Percentiles rank a stretch among this genome's conserved stretches.
Conservation (phyloP, 2,113 vertebrate species). For the Semicossyphus pulcher region DNA sequence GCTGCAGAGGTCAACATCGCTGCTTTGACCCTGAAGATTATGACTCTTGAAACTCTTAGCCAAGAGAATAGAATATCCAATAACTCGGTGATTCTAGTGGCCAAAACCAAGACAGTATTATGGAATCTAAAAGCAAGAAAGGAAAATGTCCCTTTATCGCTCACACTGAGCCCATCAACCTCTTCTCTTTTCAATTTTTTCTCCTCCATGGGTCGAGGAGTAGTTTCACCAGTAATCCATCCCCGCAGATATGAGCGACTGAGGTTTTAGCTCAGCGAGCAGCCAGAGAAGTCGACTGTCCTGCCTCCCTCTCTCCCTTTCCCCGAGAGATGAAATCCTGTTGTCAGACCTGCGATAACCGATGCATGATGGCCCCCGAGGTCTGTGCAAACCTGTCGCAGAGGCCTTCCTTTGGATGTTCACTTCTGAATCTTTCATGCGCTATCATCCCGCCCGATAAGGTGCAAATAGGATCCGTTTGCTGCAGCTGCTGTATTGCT, state of each 20-base stretch:
- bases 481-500: conserved; percentile 42
- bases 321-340: conserved; percentile 43
- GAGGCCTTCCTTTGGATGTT: conserved; percentile 40
- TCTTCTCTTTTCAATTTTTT: conserved; percentile 37
- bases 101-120: no score
- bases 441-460: conserved; percentile 50
- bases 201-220: conserved; percentile 31
- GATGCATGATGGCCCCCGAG: conserved; percentile 33
- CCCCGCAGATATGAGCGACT: conserved; percentile 46
- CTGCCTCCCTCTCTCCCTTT: conserved; percentile 13
- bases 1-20: no score
- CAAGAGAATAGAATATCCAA: no score
- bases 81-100: no score
- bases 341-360: conserved; percentile 46
- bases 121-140: neutral
- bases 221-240: conserved; percentile 57
- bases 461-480: conserved; percentile 64
- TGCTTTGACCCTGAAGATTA: no score
- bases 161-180: conserved; percentile 12
- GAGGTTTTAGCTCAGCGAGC: conserved; percentile 54
- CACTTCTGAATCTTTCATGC: conserved; percentile 60
- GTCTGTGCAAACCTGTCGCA: conserved; percentile 42
- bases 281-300: conserved; percentile 22
- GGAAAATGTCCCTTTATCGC: neutral
- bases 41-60: no score